Evolutionary conservation across 2,113 vertebrate genomes (phyloP).

Genomic region (Corythornis vintsioides): DNA sequence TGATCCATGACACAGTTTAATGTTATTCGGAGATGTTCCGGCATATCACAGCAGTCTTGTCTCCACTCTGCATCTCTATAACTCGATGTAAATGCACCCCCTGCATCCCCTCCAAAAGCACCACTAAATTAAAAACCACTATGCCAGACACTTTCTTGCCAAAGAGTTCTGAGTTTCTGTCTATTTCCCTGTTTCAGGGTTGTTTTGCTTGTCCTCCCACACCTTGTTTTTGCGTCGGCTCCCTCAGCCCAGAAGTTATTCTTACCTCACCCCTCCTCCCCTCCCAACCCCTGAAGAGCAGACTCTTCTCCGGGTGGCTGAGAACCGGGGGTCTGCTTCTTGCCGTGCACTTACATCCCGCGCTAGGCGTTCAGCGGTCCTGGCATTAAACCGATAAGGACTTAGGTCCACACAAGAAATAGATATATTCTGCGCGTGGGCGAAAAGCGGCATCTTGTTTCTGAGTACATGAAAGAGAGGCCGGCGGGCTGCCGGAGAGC

Average conservation of each 20-base stretch:
- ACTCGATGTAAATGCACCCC: background rate
- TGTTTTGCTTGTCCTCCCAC: background rate
- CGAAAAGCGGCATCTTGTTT: background rate
- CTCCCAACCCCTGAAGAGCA: background rate
- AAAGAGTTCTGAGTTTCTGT: background rate
- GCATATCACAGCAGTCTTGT: background rate
- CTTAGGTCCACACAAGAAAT: background rate
- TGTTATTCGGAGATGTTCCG: background rate
- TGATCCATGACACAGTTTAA: slow-evolving; percentile 51
- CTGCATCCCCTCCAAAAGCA: background rate
- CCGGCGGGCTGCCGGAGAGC: background rate
- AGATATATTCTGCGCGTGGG: background rate
- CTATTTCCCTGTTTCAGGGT: background rate
- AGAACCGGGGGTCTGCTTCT: background rate
- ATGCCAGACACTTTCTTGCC: background rate
- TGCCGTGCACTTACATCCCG: no score
- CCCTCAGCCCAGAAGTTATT: no score
- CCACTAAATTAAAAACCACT: background rate
- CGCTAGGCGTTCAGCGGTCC: background rate
- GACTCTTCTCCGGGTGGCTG: background rate
- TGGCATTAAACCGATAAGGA: background rate
- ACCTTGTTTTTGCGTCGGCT: background rate
- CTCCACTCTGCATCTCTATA: background rate
- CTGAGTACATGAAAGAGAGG: background rate
- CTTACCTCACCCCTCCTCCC: background rate